These are phyloP conservation scores for Apamea monoglypha DNA, from an alignment of 2,888 invertebrate species.

Conservation along the genomic window DNA sequence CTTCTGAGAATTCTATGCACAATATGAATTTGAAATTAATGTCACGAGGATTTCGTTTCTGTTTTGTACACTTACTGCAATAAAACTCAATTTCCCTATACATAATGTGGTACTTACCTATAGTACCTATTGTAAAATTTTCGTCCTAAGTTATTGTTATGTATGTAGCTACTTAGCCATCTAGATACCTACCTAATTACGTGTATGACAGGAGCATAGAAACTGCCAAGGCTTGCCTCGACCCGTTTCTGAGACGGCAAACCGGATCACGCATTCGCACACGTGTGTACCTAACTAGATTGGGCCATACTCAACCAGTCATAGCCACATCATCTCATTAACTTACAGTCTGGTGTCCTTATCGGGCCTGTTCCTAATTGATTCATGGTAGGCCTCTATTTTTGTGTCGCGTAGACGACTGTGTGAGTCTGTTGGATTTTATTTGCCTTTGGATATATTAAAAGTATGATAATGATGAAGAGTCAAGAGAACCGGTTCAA, in stretches of 20 bases:
- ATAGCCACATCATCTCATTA: conserved; percentile 56
- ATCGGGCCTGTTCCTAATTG: conserved; percentile 58
- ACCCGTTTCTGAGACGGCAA: conserved; percentile 73
- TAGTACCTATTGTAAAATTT: not conserved
- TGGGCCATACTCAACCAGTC: conserved; percentile 65
- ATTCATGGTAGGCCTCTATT: conserved; percentile 47
- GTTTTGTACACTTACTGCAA: not conserved
- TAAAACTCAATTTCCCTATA: not conserved
- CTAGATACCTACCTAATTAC: not conserved
- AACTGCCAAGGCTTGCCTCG: conserved; percentile 68
- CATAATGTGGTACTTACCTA: no score
- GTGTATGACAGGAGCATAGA: conserved; percentile 32
- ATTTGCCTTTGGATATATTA: not conserved
- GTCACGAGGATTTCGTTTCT: conserved; percentile 1
- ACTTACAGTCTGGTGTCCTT: conserved; percentile 52
- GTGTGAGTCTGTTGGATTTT: not conserved
- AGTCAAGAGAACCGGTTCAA: not conserved
- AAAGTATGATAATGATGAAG: not conserved
- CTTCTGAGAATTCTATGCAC: conserved; percentile 40
- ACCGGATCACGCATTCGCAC: conserved; percentile 75
- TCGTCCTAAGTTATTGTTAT: not conserved
- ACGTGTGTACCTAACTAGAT: conserved; percentile 69
- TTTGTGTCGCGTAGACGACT: not conserved
- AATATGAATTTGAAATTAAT: conserved; percentile 13
- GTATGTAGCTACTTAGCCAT: not conserved